Base-by-base conservation (phyloP, 2,113 vertebrate genomes). In the Lipophrys pholis region DNA sequence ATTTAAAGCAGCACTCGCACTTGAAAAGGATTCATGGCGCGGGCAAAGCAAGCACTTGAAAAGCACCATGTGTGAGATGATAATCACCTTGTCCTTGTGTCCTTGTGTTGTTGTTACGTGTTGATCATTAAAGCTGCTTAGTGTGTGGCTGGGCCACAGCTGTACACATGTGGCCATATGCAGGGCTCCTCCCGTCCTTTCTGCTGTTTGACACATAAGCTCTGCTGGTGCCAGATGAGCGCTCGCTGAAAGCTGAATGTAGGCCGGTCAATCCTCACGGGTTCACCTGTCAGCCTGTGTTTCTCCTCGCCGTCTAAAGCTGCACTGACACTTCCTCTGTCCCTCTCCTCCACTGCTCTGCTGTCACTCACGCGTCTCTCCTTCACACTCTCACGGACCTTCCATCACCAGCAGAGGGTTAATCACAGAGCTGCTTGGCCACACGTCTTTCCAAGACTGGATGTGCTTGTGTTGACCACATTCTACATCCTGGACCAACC, bases 261-360 rank as follows among this genome's bases (percentile, higher is more conserved):
- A 82, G 81, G 85, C 90, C 69, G 88, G 86, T 91, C 91, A 90
- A 92, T 93, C 88, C 93, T 92, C 91, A 66, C 54, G 91, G 88
- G 92, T 86, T 89, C 89, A 91, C 88, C 93, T 94, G 93, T 95
- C 94, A 94, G 81, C 78, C 87, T 57, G 40, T 10, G 87, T 93
- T 90, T 91, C 88, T 84, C 73, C 80, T 72, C 50, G 52, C 80
- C 53, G 78, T 82, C 83, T 82, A 93, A 93, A 94, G 80, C 86
- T 77, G 86, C 45, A 39, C 76, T 91, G 91, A 91, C 92, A 93
- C 87, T 62, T 84, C 84, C 81, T 80, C 69, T 51, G 69, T 89
- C 85, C 77, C 84, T 77, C 69, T 80, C 69, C 65, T 58, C 72
- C 45, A n/a, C 79, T 74, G 57, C 72, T 65, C 71, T 67, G 55